Conservation (phyloP, 2,888 invertebrate genomes). For the Microplitis manilae region DNA sequence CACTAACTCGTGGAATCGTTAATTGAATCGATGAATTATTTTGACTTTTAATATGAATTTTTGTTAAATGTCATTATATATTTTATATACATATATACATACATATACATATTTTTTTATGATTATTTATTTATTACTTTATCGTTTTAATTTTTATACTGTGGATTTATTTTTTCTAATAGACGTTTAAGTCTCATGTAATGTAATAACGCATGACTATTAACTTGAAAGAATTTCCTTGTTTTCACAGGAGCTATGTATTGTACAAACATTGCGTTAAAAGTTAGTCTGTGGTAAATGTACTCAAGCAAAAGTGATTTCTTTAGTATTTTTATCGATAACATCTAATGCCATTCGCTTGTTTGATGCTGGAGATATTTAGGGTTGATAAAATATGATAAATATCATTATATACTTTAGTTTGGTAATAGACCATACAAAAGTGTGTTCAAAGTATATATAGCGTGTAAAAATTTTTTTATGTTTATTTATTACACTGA, state of each 20-base stretch:
- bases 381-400: slow-evolving; percentile 53
- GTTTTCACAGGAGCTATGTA: slow-evolving; percentile 13
- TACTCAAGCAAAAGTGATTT: slow-evolving; percentile 65
- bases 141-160: not conserved
- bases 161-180: not conserved
- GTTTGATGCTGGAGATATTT: slow-evolving; percentile 54
- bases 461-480: too few species aligned
- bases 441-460: too few species aligned
- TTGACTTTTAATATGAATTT: not conserved
- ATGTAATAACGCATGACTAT: not conserved
- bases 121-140: not conserved
- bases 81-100: not conserved
- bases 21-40: slow-evolving; percentile 22
- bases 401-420: not conserved
- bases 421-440: too few species aligned
- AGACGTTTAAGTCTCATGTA: not conserved
- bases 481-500: too few species aligned
- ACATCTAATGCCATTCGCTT: slow-evolving; percentile 68
- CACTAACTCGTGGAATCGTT: slow-evolving; percentile 14
- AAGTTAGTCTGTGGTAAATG: slow-evolving; percentile 28
- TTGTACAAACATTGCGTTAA: slow-evolving; percentile 21
- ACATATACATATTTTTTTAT: not conserved
- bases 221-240: slow-evolving; percentile 35
- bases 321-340: slow-evolving; percentile 63
- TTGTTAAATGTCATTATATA: slow-evolving; percentile 17